Percentiles rank a stretch among this genome's conserved stretches.
Conservation (phyloP, 2,797 vertebrate genomes). For the Gallinago solitaria region DNA sequence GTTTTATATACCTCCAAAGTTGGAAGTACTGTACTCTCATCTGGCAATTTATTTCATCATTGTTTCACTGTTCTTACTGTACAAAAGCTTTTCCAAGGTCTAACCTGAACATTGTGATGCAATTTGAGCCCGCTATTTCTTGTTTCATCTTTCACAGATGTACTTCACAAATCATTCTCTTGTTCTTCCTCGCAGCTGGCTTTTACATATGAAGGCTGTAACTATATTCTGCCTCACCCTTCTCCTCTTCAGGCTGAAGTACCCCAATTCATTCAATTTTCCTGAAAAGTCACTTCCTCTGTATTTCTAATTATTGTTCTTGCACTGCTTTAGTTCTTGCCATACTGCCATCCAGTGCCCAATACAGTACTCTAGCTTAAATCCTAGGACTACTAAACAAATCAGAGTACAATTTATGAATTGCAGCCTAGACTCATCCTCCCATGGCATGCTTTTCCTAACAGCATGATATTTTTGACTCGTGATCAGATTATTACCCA, state of each 20-base stretch:
- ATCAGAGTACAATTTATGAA: accelerated
- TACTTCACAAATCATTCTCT: neutral
- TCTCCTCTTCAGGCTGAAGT: neutral
- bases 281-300: neutral
- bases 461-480: neutral
- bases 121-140: neutral
- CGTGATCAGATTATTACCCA: neutral
- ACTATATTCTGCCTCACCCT: neutral
- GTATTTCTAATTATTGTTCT: neutral
- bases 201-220: neutral
- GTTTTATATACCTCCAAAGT: neutral
- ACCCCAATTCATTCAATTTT: neutral
- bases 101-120: neutral
- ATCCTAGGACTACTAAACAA: neutral
- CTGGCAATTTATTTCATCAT: neutral
- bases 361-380: neutral
- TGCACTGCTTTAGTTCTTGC: neutral
- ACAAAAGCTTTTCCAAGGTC: neutral
- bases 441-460: neutral
- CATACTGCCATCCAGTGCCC: constrained; percentile 5
- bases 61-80: neutral
- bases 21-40: neutral
- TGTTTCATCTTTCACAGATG: neutral
- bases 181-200: neutral
- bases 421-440: neutral